Evolutionary conservation across 2,797 vertebrate genomes (phyloP).

Genomic region (Ptychobarbus kaznakovi): DNA sequence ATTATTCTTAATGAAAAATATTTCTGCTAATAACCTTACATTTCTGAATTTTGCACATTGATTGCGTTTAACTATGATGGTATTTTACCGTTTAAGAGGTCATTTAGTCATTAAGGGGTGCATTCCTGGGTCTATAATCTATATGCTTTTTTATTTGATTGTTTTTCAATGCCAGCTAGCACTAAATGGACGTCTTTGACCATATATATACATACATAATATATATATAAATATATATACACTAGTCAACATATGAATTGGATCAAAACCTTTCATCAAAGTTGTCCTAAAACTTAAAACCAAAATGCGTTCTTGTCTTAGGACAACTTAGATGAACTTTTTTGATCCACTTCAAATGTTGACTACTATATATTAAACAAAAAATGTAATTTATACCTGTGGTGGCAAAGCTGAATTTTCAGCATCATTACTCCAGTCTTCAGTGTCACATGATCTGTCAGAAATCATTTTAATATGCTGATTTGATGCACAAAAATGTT

Average conservation of each 20-base stretch:
- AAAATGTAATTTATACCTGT: background rate
- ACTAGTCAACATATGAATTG: no score
- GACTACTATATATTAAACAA: no score
- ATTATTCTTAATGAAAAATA: conserved; percentile 42
- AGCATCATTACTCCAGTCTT: background rate
- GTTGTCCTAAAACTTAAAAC: no score
- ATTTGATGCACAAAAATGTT: background rate
- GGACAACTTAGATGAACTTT: no score
- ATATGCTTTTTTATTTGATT: background rate
- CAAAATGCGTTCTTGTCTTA: no score
- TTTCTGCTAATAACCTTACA: conserved; percentile 30
- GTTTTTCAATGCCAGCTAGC: background rate
- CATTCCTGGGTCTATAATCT: background rate
- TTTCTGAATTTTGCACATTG: conserved; percentile 32
- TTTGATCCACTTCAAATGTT: no score
- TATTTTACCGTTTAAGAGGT: background rate
- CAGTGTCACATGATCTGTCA: background rate
- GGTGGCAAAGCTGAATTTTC: background rate
- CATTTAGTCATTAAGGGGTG: background rate
- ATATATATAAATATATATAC: no score
- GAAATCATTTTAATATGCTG: background rate
- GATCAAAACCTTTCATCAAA: no score
- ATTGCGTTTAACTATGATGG: conserved; percentile 1
- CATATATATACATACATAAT: no score
- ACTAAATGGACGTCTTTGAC: background rate